phyloP scores from a whole-genome alignment of 2,888 invertebrate genomes.

The Drosophila colorata region DNA sequence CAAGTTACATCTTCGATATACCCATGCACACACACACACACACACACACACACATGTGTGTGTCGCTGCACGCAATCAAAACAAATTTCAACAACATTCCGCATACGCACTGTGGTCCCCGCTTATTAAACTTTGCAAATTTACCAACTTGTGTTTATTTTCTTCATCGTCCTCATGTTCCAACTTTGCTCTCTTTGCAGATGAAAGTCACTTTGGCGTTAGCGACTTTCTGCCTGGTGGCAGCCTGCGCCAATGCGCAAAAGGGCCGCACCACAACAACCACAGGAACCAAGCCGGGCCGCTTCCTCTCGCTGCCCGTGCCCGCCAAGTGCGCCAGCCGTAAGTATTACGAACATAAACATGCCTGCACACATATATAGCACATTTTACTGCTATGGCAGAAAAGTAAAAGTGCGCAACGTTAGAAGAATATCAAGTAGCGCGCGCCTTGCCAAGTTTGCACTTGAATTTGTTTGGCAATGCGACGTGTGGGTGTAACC shows the following conservation, averaged over 20 bases:
- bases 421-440: conserved; percentile 62
- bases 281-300: conserved; percentile 90
- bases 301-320: conserved; percentile 93
- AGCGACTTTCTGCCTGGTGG: conserved; percentile 86
- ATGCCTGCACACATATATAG: background rate
- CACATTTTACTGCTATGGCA: conserved; percentile 23
- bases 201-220: conserved; percentile 91
- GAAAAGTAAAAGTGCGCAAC: conserved; percentile 72
- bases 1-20: conserved; percentile 70
- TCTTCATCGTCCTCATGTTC: background rate
- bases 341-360: conserved; percentile 86
- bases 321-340: conserved; percentile 93
- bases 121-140: background rate
- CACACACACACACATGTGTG: conserved; percentile 2
- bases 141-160: background rate
- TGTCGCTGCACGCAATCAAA: conserved; percentile 28
- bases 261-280: conserved; percentile 88
- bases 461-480: conserved; percentile 76
- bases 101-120: conserved; percentile 59
- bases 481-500: conserved; percentile 68
- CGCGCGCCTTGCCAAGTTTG: conserved; percentile 60
- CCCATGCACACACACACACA: conserved; percentile 25
- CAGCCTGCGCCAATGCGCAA: conserved; percentile 87
- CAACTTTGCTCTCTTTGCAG: conserved; percentile 84
- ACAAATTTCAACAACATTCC: conserved; percentile 63